phyloP scores from a whole-genome alignment of 2,888 invertebrate species.

The Steinernema hermaphroditum region DNA sequence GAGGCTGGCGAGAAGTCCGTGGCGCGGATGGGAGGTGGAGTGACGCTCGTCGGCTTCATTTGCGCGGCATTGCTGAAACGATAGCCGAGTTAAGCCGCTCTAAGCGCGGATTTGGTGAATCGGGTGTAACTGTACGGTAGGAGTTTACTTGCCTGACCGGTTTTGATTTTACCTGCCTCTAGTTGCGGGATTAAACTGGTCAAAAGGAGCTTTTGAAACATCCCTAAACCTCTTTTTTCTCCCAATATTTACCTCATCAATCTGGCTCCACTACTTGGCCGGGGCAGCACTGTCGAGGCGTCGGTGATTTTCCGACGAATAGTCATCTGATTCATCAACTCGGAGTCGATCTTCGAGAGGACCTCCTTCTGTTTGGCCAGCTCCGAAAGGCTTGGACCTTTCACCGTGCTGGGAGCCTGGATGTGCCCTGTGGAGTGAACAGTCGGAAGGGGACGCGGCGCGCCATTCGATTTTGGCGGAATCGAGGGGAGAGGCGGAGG shows the following conservation, averaged over 20 bases:
- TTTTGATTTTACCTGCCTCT: too few relatives aligned
- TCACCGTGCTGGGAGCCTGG: background rate
- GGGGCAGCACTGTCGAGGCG: background rate
- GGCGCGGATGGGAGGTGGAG: slow-evolving; percentile 23
- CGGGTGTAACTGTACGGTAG: background rate
- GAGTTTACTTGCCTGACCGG: too few relatives aligned
- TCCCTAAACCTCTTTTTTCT: too few relatives aligned
- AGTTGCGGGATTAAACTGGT: too few relatives aligned
- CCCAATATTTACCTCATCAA: background rate
- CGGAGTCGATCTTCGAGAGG: background rate
- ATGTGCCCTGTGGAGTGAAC: slow-evolving; percentile 8
- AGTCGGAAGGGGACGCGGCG: background rate
- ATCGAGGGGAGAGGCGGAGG: slow-evolving; percentile 2
- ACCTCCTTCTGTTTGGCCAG: slow-evolving; percentile 10
- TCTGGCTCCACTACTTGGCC: background rate
- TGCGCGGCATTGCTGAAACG: background rate
- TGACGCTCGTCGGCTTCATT: background rate
- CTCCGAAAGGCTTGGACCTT: background rate
- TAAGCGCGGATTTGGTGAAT: background rate
- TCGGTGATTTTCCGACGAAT: background rate
- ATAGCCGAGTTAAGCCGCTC: background rate
- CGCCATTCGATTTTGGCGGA: slow-evolving; percentile 6
- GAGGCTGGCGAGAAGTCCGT: slow-evolving; percentile 4
- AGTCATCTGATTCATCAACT: slow-evolving; percentile 4
- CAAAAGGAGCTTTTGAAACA: too few relatives aligned